These are phyloP conservation scores for Mesocricetus auratus DNA, from an alignment of 2,113 vertebrate species.

Conservation along the genomic window DNA sequence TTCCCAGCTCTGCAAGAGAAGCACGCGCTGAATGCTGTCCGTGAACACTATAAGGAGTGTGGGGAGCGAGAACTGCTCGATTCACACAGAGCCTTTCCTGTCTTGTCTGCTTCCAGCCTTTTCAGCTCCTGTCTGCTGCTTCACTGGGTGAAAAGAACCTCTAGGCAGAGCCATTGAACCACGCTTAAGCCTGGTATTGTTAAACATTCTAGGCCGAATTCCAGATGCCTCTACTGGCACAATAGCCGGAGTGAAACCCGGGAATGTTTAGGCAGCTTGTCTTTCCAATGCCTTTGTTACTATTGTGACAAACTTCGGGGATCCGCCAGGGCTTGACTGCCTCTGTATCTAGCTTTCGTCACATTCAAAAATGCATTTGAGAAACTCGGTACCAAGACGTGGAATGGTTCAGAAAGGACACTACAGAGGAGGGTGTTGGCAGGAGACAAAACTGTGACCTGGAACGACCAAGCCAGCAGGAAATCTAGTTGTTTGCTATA, in stretches of 20 bases:
- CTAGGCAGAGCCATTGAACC: neutral
- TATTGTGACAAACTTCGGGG: neutral
- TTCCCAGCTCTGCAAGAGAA: conserved; percentile 31
- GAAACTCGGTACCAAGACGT: neutral
- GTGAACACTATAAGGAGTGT: neutral
- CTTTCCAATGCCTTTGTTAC: neutral
- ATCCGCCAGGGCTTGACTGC: neutral
- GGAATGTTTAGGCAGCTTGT: neutral
- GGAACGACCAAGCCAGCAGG: neutral
- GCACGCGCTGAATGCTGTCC: conserved; percentile 7
- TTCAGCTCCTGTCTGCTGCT: conserved; percentile 23
- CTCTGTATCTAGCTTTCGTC: neutral
- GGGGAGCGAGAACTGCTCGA: conserved; percentile 12
- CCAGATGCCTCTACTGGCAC: neutral
- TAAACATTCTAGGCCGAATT: conserved; percentile 3
- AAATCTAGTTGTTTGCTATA: neutral
- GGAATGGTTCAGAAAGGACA: neutral
- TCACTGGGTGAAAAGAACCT: neutral
- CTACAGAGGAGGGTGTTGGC: neutral
- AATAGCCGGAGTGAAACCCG: neutral
- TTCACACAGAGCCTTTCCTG: conserved; percentile 28
- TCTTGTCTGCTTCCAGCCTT: conserved; percentile 26
- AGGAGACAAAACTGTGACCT: neutral
- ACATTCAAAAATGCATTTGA: neutral
- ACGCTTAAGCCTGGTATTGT: conserved; percentile 41